These are phyloP conservation scores for Heterotis niloticus DNA, from an alignment of 2,113 vertebrate species.

Conservation along the genomic window DNA sequence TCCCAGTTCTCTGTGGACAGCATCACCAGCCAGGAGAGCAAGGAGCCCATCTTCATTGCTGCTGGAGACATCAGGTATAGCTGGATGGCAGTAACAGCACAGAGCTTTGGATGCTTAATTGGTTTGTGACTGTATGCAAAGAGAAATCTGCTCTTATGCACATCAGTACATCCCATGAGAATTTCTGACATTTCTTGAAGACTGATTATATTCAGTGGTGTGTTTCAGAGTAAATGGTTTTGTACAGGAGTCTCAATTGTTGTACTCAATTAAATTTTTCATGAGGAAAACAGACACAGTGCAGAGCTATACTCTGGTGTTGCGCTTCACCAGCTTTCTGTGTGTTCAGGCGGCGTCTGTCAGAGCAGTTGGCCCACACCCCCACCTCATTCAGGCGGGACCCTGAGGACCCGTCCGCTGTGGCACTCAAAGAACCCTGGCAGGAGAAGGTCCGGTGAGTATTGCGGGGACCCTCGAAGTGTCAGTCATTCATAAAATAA, in stretches of 20 bases:
- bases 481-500: background rate
- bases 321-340: background rate
- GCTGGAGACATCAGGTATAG: conserved; percentile 88
- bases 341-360: conserved; percentile 77
- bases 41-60: conserved; percentile 89
- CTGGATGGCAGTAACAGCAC: background rate
- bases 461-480: background rate
- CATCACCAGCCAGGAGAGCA: conserved; percentile 94
- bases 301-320: background rate
- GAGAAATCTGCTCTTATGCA: background rate
- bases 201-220: no score
- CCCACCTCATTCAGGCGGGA: conserved; percentile 86
- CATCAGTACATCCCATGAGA: background rate
- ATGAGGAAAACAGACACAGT: background rate
- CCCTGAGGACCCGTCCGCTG: conserved; percentile 89
- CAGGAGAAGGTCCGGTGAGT: conserved; percentile 90
- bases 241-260: no score
- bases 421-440: conserved; percentile 97
- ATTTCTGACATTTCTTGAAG: no score
- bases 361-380: conserved; percentile 88
- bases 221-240: no score
- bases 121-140: background rate
- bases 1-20: conserved; percentile 97
- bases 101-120: background rate
- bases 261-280: no score